Conservation (phyloP, 2,888 invertebrate species). For the Athalia rosae region DNA sequence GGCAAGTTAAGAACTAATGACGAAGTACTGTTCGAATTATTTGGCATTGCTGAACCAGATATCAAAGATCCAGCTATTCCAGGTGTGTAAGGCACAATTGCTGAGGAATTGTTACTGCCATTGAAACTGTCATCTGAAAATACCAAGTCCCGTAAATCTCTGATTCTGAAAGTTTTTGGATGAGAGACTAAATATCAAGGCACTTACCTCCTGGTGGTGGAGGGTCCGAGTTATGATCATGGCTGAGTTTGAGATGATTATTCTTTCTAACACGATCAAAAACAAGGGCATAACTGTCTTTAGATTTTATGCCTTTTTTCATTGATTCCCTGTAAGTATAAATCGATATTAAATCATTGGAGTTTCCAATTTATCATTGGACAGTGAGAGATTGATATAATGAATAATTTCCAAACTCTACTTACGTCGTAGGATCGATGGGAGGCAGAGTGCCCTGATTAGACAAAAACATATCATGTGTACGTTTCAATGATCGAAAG, state of each 20-base stretch:
- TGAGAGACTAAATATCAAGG: not conserved
- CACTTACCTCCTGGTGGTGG: constrained; percentile 37
- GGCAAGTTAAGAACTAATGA: constrained; percentile 76
- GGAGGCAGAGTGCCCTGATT: constrained; percentile 92
- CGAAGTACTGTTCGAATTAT: constrained; percentile 55
- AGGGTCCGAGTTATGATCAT: constrained; percentile 41
- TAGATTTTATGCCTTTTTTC: constrained; percentile 71
- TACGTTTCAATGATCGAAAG: constrained; percentile 96
- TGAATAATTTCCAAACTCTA: constrained; percentile 54
- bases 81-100: constrained; percentile 16
- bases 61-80: constrained; percentile 13
- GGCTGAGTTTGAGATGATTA: constrained; percentile 53
- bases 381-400: not conserved
- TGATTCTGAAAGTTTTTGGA: too few relatives aligned
- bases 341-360: not conserved
- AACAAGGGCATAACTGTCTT: constrained; percentile 76
- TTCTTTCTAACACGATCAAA: constrained; percentile 69
- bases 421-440: constrained; percentile 89
- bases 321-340: constrained; percentile 68
- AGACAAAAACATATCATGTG: constrained; percentile 97
- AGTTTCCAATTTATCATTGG: too few relatives aligned
- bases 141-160: not conserved
- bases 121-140: constrained; percentile 47
- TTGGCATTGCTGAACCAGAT: constrained; percentile 24
- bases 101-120: constrained; percentile 38